Evolutionary conservation across 2,797 vertebrate species (phyloP).

Genomic region (Pampus argenteus): DNA sequence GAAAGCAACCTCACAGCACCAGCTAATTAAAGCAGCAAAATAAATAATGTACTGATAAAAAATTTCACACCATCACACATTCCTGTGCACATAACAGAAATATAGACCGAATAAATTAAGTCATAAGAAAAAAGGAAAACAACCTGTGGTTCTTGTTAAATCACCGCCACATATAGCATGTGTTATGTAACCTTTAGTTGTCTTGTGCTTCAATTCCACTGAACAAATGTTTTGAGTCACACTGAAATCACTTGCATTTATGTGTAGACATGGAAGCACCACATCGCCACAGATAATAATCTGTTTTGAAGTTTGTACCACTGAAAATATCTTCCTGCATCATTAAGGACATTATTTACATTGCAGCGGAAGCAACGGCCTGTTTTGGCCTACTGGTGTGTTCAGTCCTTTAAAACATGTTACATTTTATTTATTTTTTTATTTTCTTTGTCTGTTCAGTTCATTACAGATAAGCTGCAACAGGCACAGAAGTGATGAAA

Average conservation of each 20-base stretch:
- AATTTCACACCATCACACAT: neutral
- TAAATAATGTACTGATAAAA: neutral
- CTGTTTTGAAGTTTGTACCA: neutral
- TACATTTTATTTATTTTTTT: neutral
- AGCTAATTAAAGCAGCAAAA: neutral
- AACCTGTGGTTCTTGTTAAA: neutral
- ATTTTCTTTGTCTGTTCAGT: neutral
- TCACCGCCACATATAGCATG: neutral
- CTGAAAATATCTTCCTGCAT: too few species aligned
- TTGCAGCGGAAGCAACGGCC: neutral
- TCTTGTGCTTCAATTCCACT: neutral
- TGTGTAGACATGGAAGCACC: neutral
- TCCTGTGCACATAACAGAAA: neutral
- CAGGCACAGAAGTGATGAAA: conserved; percentile 28
- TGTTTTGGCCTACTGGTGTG: neutral
- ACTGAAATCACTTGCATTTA: conserved; percentile 1
- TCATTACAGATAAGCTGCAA: conserved; percentile 12
- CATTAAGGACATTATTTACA: neutral
- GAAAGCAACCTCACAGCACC: neutral
- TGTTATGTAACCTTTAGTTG: neutral
- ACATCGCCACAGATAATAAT: neutral
- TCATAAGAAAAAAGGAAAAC: neutral
- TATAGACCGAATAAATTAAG: neutral
- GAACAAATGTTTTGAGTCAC: neutral
- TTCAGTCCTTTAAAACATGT: neutral